Evolutionary conservation across 2,888 invertebrate species (phyloP).

Genomic region (Lasioglossum calceatum): DNA sequence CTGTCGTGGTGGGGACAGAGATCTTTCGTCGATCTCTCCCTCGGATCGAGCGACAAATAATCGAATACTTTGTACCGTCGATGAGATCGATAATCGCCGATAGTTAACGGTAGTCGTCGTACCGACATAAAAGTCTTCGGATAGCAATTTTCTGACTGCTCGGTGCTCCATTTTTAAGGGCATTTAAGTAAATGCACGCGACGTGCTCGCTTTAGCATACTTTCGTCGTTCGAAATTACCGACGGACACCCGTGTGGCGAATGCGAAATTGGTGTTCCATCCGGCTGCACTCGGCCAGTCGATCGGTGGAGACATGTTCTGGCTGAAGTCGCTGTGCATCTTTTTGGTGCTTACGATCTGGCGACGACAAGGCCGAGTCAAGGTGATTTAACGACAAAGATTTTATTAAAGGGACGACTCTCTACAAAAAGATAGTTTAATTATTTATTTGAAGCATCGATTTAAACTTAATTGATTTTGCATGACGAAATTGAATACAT

Average conservation of each 20-base stretch:
- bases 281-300: background rate
- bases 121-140: background rate
- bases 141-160: background rate
- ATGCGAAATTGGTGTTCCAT: background rate
- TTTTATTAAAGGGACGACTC: background rate
- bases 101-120: conserved; percentile 1
- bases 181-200: background rate
- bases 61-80: conserved; percentile 18
- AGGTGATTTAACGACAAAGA: background rate
- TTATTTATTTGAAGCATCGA: background rate
- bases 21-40: background rate
- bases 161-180: background rate
- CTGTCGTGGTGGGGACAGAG: conserved; percentile 42
- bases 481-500: too few relatives aligned
- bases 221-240: background rate
- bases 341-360: background rate
- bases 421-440: background rate
- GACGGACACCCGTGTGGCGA: background rate
- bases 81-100: conserved; percentile 2
- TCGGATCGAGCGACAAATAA: conserved; percentile 29
- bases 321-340: background rate
- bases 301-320: background rate
- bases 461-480: background rate
- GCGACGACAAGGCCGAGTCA: background rate
- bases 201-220: background rate